Evolutionary conservation across 2,888 invertebrate genomes (phyloP), one percentile per base, ranked within the genome.

Genomic region (Calliscelio sp.): DNA sequence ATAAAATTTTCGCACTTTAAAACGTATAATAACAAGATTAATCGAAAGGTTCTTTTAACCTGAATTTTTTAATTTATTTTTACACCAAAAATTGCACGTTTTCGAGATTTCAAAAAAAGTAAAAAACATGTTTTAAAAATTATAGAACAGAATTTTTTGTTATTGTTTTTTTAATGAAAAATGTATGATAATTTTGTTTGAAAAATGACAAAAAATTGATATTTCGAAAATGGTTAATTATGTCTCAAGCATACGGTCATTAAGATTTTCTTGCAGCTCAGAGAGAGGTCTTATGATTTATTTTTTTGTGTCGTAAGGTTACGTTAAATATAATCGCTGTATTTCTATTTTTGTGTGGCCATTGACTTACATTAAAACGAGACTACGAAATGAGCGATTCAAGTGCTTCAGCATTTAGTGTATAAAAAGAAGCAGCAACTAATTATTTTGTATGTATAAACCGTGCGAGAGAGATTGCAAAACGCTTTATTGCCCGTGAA

Each of bases 1-100:
- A 91, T 80, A 80, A 84, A 75, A 80, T 84, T 75, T 79, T 83
- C 84, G 78, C 82, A 86, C 84, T 86, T 85, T 88, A 91, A 81
- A 65, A 28, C 25, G 38, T 65, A 32, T 51, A 20, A 51, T 51
- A 66, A 51, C 10, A 18, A 22, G 18, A 28, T 11, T 18, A 24
- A 59, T 28, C 16, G 20, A 59, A 28, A 24, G 35, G 20, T 2
- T 2, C 2, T 5, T 41, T 10, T n/a, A n/a, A n/a, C n/a, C n/a
- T n/a, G n/a, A n/a, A n/a, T n/a, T n/a, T n/a, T n/a, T n/a, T n/a
- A n/a, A n/a, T n/a, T n/a, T n/a, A n/a, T n/a, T n/a, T n/a, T n/a
- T n/a, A n/a, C n/a, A n/a, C n/a, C n/a, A n/a, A n/a, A n/a, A n/a
- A n/a, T n/a, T n/a, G n/a, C n/a, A n/a, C n/a, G n/a, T n/a, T n/a